Evolutionary conservation across 2,113 vertebrate genomes (phyloP).

Genomic region (Psephotus haematonotus): DNA sequence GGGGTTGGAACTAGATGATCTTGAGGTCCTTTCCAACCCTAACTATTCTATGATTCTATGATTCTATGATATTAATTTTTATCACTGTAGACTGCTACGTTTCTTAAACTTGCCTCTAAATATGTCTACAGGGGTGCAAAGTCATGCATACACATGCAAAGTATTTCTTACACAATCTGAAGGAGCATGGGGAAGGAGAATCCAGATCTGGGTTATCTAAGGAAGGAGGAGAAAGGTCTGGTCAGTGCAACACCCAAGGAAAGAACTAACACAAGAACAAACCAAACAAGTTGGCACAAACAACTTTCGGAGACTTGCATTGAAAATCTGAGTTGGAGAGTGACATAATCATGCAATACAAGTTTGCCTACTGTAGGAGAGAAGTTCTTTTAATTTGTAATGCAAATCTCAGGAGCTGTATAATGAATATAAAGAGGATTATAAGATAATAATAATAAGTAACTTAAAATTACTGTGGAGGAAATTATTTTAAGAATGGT

Average conservation of each 20-base stretch:
- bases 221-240: not conserved
- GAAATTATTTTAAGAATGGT: not conserved
- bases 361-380: not conserved
- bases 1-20: too few relatives aligned
- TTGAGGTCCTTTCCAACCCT: too few relatives aligned
- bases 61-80: not conserved
- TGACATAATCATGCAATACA: not conserved
- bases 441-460: not conserved
- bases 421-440: not conserved
- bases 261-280: not conserved
- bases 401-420: not conserved
- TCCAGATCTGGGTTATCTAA: not conserved
- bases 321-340: not conserved
- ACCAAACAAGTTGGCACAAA: not conserved
- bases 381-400: not conserved
- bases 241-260: not conserved
- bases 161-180: not conserved
- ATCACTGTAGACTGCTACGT: not conserved
- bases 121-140: not conserved
- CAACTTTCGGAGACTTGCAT: not conserved
- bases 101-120: not conserved
- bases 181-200: not conserved
- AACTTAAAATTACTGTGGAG: slow-evolving; percentile 1
- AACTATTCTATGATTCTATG: too few relatives aligned
- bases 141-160: not conserved